These are phyloP conservation scores for Vulpes lagopus DNA, from an alignment of 2,113 vertebrate genomes.

Conservation along the genomic window DNA sequence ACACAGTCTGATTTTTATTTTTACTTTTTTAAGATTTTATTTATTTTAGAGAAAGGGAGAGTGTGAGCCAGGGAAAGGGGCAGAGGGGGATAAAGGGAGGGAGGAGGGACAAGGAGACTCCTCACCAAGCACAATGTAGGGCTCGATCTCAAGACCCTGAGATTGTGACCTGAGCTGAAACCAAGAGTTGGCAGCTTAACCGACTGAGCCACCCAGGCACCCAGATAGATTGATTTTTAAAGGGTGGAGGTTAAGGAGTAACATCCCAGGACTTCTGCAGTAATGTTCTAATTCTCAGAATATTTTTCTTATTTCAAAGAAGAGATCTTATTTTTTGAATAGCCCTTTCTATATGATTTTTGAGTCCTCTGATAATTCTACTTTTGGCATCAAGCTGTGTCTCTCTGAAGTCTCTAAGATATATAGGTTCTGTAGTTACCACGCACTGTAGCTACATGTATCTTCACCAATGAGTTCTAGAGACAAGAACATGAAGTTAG, in stretches of 20 bases:
- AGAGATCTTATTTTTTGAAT: neutral
- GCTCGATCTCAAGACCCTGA: neutral
- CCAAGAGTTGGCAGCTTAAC: neutral
- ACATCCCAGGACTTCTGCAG: neutral
- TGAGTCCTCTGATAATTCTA: neutral
- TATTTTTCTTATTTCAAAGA: slow-evolving; percentile 14
- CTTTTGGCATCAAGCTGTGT: neutral
- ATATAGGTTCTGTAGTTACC: neutral
- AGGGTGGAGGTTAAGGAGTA: neutral
- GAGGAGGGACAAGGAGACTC: neutral
- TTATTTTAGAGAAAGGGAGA: neutral
- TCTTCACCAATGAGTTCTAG: neutral
- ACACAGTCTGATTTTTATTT: neutral
- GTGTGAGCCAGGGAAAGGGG: neutral
- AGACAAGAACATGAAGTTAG: neutral
- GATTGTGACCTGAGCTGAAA: neutral
- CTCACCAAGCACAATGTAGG: neutral
- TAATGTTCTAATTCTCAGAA: neutral
- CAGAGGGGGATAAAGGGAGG: neutral
- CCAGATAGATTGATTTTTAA: neutral
- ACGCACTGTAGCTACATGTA: too few species aligned
- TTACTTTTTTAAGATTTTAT: neutral
- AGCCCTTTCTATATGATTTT: neutral
- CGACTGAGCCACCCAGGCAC: neutral
- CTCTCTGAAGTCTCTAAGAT: neutral